A percentile compares a stretch with the other conserved stretches of the same genome.
Conservation (phyloP, 2,113 vertebrate species). For the Chaetorhynchus papuensis region DNA sequence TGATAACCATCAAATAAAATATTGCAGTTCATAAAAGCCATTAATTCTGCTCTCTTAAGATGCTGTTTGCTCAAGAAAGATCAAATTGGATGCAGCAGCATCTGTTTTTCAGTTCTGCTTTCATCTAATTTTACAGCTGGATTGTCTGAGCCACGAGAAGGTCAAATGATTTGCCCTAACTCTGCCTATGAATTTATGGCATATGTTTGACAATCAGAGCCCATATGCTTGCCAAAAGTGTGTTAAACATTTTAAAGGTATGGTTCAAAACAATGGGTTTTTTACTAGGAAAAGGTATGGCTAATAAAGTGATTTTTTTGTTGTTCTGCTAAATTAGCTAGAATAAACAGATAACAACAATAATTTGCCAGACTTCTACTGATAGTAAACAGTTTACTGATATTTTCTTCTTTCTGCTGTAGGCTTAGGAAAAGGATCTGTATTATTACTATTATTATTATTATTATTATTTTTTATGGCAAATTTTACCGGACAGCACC, state of each 20-base stretch:
- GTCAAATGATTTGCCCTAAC: constrained; percentile 56
- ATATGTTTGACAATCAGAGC: constrained; percentile 53
- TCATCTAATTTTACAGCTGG: constrained; percentile 69
- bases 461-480: too few relatives aligned
- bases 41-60: constrained; percentile 22
- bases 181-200: constrained; percentile 56
- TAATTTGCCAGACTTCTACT: background rate
- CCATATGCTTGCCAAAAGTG: constrained; percentile 45
- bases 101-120: constrained; percentile 57
- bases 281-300: background rate
- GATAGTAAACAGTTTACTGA: background rate
- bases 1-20: background rate
- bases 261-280: background rate
- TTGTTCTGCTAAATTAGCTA: background rate
- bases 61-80: constrained; percentile 32
- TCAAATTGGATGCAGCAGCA: constrained; percentile 38
- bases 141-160: constrained; percentile 48
- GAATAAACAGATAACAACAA: background rate
- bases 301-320: background rate
- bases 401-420: background rate
- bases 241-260: background rate
- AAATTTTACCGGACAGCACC: background rate
- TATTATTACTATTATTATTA: background rate
- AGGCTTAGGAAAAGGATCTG: background rate
- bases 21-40: background rate